Base-by-base conservation (phyloP, 2,888 invertebrate genomes). In the Cheilosia vernalis region DNA sequence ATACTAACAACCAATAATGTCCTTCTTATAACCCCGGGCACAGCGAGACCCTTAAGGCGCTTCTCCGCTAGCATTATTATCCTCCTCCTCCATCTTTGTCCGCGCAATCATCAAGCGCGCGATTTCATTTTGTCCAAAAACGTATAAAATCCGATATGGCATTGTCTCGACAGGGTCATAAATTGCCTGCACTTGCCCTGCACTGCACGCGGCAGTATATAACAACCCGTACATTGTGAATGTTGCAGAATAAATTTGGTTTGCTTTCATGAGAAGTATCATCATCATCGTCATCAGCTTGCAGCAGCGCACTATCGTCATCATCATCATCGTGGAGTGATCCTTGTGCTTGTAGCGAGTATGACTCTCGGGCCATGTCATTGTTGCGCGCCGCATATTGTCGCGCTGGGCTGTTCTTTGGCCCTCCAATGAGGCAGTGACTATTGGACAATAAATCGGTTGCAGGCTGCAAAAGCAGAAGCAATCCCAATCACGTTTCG, bases 81-180 rank as follows among this genome's bases (percentile, higher is more conserved):
- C 67, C 74, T 70, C 70, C 61, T 51, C 61, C 76, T 51, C 61
- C 76, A 76, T 67, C 66, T 72, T 72, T 66, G 85, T 72, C 44
- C 64, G 63, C n/a, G 49, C 56, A 51, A 81, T 81, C 72, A 77
- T 77, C 72, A 67, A 72, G 30, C 49, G 67, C 56, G 77, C 72
- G 78, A 79, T 81, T 85, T 81, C 85, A 85, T 85, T 85, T 85
- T 85, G 81, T 85, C 85, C 85, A 81, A 81, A 85, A 81, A 33
- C 76, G 85, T 81, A 77, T 67, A 76, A 81, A 76, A 81, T 81
- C 76, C 85, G 85, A 81, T 85, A 85, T 76, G 85, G 85, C 81
- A 85, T 85, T 85, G 85, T 85, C 85, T 85, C 85, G 85, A 77
- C 76, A 63, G 81, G 85, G 81, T 85, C 85, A 85, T 85, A 85